Conservation (phyloP, 2,113 vertebrate genomes). For the Passer montanus region DNA sequence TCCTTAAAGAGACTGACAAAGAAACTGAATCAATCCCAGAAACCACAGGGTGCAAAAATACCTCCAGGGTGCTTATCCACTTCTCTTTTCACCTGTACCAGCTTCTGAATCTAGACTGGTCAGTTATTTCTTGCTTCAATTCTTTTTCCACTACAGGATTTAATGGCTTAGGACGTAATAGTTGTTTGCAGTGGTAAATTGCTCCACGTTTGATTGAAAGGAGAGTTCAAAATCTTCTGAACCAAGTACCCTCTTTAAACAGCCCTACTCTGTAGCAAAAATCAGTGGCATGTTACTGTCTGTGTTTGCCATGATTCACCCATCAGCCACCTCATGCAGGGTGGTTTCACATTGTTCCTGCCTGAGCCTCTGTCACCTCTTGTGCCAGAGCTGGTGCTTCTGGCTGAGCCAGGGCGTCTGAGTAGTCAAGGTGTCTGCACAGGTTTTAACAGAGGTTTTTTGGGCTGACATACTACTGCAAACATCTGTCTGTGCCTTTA, state of each 20-base stretch:
- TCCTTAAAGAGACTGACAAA: neutral
- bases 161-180: neutral
- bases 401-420: neutral
- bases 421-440: neutral
- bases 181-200: slow-evolving; percentile 13
- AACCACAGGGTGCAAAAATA: neutral
- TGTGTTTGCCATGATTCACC: neutral
- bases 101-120: neutral
- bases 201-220: neutral
- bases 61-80: neutral
- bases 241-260: neutral
- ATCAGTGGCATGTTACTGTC: neutral
- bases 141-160: slow-evolving; percentile 1
- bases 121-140: neutral
- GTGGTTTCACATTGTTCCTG: neutral
- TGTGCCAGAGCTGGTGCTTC: neutral
- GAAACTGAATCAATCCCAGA: neutral
- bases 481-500: neutral
- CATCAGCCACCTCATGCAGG: neutral
- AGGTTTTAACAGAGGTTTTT: neutral
- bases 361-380: neutral
- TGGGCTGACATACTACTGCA: neutral
- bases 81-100: neutral
- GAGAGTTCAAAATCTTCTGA: slow-evolving; percentile 20
- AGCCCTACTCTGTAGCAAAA: neutral